Percentiles rank a stretch among this genome's conserved stretches.
phyloP scores from a whole-genome alignment of 2,113 vertebrate species.

The Mesitornis unicolor region DNA sequence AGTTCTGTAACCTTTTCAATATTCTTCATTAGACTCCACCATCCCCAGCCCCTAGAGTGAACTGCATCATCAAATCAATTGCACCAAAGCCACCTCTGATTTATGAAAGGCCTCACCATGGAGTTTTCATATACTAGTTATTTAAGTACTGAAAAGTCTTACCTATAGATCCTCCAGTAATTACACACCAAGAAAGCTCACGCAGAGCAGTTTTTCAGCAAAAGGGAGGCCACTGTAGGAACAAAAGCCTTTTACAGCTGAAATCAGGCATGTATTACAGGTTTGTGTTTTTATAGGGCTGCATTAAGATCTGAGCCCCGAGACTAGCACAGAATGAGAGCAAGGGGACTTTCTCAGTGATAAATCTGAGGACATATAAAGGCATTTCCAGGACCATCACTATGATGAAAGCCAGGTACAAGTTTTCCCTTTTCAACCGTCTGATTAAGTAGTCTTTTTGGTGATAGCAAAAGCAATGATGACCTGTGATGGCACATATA shows the following conservation, averaged over 20 bases:
- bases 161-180: conserved; percentile 72
- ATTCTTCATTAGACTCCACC: conserved; percentile 66
- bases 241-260: conserved; percentile 59
- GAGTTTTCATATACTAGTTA: conserved; percentile 68
- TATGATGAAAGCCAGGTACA: conserved; percentile 82
- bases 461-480: no score
- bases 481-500: conserved; percentile 26
- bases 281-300: conserved; percentile 35
- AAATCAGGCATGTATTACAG: conserved; percentile 50
- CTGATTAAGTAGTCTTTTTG: conserved; percentile 82
- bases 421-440: conserved; percentile 85
- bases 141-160: conserved; percentile 69
- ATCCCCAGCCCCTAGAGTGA: conserved; percentile 56
- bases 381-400: conserved; percentile 83
- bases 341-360: neutral
- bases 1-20: conserved; percentile 64
- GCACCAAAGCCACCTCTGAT: conserved; percentile 59
- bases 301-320: conserved; percentile 15
- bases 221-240: conserved; percentile 46
- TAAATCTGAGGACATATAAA: neutral
- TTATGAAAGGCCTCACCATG: conserved; percentile 65
- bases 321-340: conserved; percentile 8
- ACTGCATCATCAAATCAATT: conserved; percentile 71
- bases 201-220: conserved; percentile 59
- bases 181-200: conserved; percentile 66